These are phyloP conservation scores for Corydoras sp. DNA, from an alignment of 2,113 vertebrate genomes.

Conservation along the genomic window DNA sequence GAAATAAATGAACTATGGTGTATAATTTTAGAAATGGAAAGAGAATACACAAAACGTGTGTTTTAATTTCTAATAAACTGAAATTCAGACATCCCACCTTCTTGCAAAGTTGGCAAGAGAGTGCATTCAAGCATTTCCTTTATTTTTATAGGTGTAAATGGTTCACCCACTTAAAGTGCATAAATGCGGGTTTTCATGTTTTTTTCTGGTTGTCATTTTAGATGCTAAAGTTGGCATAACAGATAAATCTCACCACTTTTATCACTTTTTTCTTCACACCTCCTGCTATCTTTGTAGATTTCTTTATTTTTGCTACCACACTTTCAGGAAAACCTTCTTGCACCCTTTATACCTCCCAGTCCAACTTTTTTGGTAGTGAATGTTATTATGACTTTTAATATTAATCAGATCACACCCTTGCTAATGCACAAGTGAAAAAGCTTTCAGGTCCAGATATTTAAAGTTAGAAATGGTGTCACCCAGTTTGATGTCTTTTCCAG, in stretches of 20 bases:
- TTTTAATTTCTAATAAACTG: too few species aligned
- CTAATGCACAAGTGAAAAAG: neutral
- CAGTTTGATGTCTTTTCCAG: constrained; percentile 24
- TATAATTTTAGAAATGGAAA: too few species aligned
- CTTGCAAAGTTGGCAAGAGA: neutral
- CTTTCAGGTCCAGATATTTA: constrained; percentile 8
- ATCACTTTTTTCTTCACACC: constrained; percentile 11
- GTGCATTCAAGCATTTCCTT: neutral
- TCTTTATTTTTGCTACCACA: neutral
- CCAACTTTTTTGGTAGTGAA: neutral
- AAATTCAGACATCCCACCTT: neutral
- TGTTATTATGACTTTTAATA: constrained; percentile 12
- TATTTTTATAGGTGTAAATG: constrained; percentile 9
- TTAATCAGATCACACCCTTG: neutral
- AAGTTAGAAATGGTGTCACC: constrained; percentile 12
- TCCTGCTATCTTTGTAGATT: constrained; percentile 1
- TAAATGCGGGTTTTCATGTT: neutral
- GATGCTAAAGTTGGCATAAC: constrained; percentile 5
- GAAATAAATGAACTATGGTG: too few species aligned
- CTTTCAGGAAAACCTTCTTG: neutral
- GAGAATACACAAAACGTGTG: too few species aligned
- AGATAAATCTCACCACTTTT: neutral
- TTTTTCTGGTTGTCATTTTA: neutral
- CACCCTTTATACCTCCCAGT: neutral
- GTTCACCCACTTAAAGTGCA: neutral